These are phyloP conservation scores for Forbesichthys agassizii DNA, from an alignment of 2,113 vertebrate species.

Conservation along the genomic window DNA sequence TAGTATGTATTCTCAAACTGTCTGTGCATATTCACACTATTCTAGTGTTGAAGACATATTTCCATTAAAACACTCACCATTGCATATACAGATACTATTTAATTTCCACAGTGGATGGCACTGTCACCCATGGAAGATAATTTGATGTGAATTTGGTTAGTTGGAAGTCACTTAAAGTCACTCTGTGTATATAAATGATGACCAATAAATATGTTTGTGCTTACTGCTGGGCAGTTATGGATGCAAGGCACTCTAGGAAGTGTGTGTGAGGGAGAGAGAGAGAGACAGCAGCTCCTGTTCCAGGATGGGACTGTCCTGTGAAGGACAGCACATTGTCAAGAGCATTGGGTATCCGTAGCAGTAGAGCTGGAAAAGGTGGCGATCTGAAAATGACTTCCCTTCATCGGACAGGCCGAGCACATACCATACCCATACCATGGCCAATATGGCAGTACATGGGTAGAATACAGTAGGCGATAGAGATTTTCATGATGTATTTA, in stretches of 20 bases:
- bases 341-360: slow-evolving; percentile 55
- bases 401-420: slow-evolving; percentile 42
- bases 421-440: too few relatives aligned
- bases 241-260: neutral
- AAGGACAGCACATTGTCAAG: slow-evolving; percentile 27
- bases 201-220: neutral
- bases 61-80: too few relatives aligned
- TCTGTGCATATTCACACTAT: too few relatives aligned
- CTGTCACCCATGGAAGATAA: too few relatives aligned
- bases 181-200: neutral
- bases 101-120: too few relatives aligned
- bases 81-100: too few relatives aligned
- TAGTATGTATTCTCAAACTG: too few relatives aligned
- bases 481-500: too few relatives aligned
- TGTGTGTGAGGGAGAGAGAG: neutral
- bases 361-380: slow-evolving; percentile 15
- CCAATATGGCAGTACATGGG: too few relatives aligned
- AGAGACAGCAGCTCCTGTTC: neutral
- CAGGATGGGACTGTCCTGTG: slow-evolving; percentile 19
- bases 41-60: too few relatives aligned
- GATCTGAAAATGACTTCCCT: slow-evolving; percentile 31
- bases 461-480: too few relatives aligned
- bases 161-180: neutral
- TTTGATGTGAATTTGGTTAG: too few relatives aligned
- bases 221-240: neutral